Base-by-base conservation (phyloP, 1,140 invertebrate species). In the Papilio polytes region DNA sequence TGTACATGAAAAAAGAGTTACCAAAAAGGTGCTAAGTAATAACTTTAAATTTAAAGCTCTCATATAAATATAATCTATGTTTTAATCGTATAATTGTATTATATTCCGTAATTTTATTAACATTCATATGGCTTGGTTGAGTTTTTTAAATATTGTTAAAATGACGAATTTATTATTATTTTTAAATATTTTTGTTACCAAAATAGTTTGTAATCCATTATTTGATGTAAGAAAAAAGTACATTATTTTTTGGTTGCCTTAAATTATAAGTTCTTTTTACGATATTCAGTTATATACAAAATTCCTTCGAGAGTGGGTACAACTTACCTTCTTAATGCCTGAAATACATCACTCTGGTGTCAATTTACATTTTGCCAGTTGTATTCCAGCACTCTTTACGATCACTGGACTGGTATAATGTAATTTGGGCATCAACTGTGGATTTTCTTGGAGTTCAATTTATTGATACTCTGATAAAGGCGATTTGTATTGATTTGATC, bases 11-110 rank as follows among this genome's bases (percentile, higher is more conserved):
- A 70, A 31, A 70, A 70, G 26, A 31, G 63, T 70, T 70, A 70
- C 63, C 63, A 70, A 36, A 70, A 70, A 70, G 63, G 63, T 70
- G 63, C 63, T 70, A 70, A 70, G 31, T 63, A 63, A 63, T 31
- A 70, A 70, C 26, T 31, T 36, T 31, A 70, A 70, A 36, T 15
- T 36, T 70, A 31, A 70, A 70, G 22, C 63, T 70, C 26, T 63
- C 59, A 26, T 70, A 63, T 63, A 70, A 36, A 70, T 70, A 70
- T 36, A 26, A 70, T 70, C 26, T 70, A 9, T 70, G 7, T 70
- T 12, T 59, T 13, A 66, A 12, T 63, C 63, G 10, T 31, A 66
- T 66, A 12, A 63, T 10, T 56, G 18, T n/a, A 9, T 9, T 56
- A 9, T 63, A 63, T 22, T 63, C 8, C n/a, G 3, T 56, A 56